phyloP scores from a whole-genome alignment of 2,888 invertebrate species.

The Drosophila putrida region DNA sequence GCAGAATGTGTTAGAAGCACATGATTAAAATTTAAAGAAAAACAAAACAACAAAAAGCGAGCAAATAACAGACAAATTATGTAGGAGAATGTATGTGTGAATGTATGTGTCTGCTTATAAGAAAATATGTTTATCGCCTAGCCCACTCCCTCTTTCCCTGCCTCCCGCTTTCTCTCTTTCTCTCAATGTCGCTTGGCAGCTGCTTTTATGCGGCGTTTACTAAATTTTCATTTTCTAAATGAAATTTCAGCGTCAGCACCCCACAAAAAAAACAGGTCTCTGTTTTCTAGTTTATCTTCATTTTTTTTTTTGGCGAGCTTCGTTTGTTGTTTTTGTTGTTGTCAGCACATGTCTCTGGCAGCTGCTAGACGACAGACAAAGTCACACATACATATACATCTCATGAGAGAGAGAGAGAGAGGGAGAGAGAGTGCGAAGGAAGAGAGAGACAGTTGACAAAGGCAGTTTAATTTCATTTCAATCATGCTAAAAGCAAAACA shows the following conservation, averaged over 20 bases:
- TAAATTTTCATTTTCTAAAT: conserved; percentile 80
- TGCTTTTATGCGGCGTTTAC: conserved; percentile 50
- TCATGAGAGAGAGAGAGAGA: conserved; percentile 2
- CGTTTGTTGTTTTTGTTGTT: conserved; percentile 40
- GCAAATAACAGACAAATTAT: conserved; percentile 18
- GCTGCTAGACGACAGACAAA: conserved; percentile 67
- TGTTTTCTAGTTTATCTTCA: conserved; percentile 69
- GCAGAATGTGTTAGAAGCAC: conserved; percentile 31
- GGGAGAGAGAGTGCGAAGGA: not conserved
- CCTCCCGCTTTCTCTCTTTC: not conserved
- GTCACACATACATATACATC: conserved; percentile 26
- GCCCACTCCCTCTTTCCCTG: not conserved
- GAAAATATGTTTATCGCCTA: conserved; percentile 63
- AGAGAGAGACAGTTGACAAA: conserved; percentile 55
- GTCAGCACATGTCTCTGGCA: conserved; percentile 76
- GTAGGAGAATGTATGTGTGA: conserved; percentile 9
- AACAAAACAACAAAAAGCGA: conserved; percentile 1
- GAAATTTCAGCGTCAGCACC: conserved; percentile 62
- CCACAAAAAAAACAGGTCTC: conserved; percentile 24
- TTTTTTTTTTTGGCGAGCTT: conserved; percentile 19
- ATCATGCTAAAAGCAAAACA: conserved; percentile 81
- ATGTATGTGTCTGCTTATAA: conserved; percentile 34
- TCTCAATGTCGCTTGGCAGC: conserved; percentile 24
- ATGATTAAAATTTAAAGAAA: conserved; percentile 63
- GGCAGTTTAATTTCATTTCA: conserved; percentile 80